Conservation (phyloP, 23 tunicate species). For the Ascidia mentula region DNA sequence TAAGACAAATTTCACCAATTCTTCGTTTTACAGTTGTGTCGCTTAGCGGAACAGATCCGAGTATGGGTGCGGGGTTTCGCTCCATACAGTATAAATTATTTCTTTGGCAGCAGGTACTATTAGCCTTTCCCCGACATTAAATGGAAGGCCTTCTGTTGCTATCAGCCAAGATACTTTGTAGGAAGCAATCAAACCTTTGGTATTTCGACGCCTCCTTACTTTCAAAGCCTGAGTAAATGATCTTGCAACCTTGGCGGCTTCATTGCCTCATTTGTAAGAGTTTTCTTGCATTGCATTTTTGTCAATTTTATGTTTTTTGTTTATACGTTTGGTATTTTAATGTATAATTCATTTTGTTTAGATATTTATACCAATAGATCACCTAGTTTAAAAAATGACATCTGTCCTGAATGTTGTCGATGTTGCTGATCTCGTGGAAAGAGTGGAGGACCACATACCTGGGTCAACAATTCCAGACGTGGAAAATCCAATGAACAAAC, state of each 20-base stretch:
- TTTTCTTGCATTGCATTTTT: no score
- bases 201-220: not conserved
- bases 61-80: constrained; percentile 30
- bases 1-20: constrained; percentile 20
- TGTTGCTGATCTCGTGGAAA: no score
- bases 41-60: constrained; percentile 30
- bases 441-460: no score
- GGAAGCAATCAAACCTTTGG: constrained; percentile 15
- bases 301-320: no score
- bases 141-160: constrained; percentile 23
- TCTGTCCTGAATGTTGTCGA: no score
- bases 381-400: no score
- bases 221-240: constrained; percentile 16
- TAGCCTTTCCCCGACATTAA: constrained; percentile 29
- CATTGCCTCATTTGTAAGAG: constrained; percentile 31
- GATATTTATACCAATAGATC: no score
- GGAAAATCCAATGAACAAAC: no score
- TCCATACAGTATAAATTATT: constrained; percentile 37
- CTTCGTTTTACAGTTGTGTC: constrained; percentile 29
- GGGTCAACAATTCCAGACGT: no score
- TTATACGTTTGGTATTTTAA: no score
- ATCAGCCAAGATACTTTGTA: constrained; percentile 20
- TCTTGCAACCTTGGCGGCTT: constrained; percentile 32
- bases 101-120: constrained; percentile 26
- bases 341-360: no score